phyloP scores from a whole-genome alignment of 2,113 vertebrate species.

The Indicator indicator region DNA sequence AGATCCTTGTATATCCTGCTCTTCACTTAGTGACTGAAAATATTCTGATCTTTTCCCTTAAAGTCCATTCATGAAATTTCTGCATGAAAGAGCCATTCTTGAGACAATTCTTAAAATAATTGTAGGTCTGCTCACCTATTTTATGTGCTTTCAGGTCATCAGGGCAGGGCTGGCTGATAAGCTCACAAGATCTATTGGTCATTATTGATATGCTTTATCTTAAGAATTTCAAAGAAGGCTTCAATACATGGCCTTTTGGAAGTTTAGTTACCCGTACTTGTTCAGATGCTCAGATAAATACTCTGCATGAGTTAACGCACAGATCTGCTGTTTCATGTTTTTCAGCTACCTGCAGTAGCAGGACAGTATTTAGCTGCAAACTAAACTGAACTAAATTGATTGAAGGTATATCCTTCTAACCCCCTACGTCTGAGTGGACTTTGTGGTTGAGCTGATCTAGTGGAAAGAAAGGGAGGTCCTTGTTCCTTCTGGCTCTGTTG shows the following conservation, averaged over 20 bases:
- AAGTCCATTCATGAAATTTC: neutral
- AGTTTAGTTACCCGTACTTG: neutral
- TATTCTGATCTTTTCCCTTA: neutral
- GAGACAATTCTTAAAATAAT: neutral
- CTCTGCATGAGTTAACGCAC: neutral
- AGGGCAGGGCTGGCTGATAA: neutral
- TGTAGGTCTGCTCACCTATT: neutral
- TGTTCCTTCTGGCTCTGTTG: neutral
- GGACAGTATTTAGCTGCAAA: neutral
- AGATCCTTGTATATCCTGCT: neutral
- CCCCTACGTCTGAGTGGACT: neutral
- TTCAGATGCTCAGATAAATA: neutral
- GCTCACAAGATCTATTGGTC: neutral
- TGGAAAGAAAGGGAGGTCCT: neutral
- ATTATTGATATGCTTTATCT: slow-evolving; percentile 18
- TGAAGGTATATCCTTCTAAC: slow-evolving; percentile 10
- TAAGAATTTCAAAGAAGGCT: neutral
- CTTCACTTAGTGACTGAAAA: neutral
- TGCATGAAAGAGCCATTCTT: neutral
- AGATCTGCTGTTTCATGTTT: neutral
- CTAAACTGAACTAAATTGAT: neutral
- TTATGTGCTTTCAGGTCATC: neutral
- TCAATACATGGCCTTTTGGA: neutral
- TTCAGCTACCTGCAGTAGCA: neutral
- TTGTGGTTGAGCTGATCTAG: neutral